Base-by-base conservation (phyloP, 2,888 invertebrate species). In the Labia minor region DNA sequence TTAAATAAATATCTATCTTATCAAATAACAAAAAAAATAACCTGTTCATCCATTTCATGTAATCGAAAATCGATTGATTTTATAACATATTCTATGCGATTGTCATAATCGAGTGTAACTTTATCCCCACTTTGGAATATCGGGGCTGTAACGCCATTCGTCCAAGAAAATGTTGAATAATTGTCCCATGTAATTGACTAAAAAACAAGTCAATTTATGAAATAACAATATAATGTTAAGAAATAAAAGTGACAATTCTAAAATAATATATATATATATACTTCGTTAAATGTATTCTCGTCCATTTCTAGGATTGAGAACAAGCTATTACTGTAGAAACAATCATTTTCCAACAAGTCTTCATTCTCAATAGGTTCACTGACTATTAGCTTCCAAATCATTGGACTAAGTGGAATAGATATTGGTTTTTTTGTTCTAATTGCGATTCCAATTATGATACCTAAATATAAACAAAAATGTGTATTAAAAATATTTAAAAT, bases 391-490 rank as follows among this genome's bases (percentile, higher is more conserved):
- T 85, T 85, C 85, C 85, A 86, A 61, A 86, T 80, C 37, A 82
- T 74, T 0, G 85, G 83, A 0, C 85, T 85, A 62, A 86, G 75
- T 26, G 85, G 83, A 26, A 86, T 77, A 19, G 85, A 83, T 20
- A 86, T 75, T 0, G 86, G 85, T 74, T 85, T 86, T 74, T 83
- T 84, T n/a, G 86, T 86, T 65, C 86, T 77, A 37, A 86, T 80
- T 1, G 86, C 85, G 37, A 86, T 84, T 1, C 85, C 85, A 75
- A 85, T 82, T 66, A 86, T 74, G 66, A 85, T 83, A 14, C 83
- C 82, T 81, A 71, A 20, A 72, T 72, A 68, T 68, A 63, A 62
- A 37, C 19, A 61, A 1, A 37, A 68, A 21, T 64, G 14, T 21
- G 21, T 68, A 14, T 0, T 61, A 19, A 61, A 14, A 65, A 21